Conservation (phyloP, 2,113 vertebrate genomes). For the Pseudonaja textilis region DNA sequence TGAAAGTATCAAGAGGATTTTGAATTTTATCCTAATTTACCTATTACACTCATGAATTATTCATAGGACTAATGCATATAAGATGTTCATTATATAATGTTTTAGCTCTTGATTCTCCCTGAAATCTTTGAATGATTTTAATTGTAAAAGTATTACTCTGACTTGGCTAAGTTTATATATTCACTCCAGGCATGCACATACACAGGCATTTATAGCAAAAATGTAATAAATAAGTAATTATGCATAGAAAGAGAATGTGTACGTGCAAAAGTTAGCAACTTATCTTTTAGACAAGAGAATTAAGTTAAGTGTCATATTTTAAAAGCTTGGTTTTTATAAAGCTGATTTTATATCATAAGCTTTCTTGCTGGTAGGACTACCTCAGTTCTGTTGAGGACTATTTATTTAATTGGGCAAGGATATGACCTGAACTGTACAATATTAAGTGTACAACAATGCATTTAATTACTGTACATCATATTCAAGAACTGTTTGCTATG, state of each 20-base stretch:
- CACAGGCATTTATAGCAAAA: not conserved
- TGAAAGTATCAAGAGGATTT: not conserved
- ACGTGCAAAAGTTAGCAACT: not conserved
- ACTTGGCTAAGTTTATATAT: not conserved
- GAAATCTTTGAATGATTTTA: not conserved
- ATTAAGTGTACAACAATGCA: not conserved
- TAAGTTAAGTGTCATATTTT: not conserved
- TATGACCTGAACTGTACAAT: constrained; percentile 4
- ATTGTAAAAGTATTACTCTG: not conserved
- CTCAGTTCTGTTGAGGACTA: not conserved
- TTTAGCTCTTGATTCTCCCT: not conserved
- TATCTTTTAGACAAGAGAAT: not conserved
- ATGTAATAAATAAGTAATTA: not conserved
- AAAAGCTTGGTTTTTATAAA: not conserved
- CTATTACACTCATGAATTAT: not conserved
- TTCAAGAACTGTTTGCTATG: not conserved
- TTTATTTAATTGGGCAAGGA: not conserved
- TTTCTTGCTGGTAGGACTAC: not conserved
- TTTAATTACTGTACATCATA: constrained; percentile 16
- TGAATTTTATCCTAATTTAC: not conserved
- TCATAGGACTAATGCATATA: not conserved
- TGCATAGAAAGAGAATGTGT: not conserved
- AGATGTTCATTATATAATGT: not conserved
- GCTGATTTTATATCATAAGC: not conserved
- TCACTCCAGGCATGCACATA: not conserved